Conservation (phyloP, 2,113 vertebrate genomes). For the Orthonyx spaldingii region DNA sequence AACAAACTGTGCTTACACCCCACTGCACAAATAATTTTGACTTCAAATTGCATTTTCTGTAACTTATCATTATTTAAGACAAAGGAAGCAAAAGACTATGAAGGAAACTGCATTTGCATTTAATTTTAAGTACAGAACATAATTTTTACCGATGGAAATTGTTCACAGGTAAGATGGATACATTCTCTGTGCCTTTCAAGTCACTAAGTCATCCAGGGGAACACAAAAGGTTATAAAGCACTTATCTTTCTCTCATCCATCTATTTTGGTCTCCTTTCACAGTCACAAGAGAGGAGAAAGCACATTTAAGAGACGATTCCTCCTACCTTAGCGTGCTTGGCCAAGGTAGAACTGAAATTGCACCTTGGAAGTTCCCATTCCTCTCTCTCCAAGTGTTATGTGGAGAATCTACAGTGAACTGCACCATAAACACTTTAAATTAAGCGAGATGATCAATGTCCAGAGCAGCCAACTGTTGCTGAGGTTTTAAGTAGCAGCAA, state of each 20-base stretch:
- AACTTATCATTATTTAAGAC: neutral
- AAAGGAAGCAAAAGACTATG: neutral
- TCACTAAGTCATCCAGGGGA: neutral
- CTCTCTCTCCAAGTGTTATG: neutral
- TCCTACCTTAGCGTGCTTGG: neutral
- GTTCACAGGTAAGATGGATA: neutral
- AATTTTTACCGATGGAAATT: neutral
- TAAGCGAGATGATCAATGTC: slow-evolving; percentile 1
- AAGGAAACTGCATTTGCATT: neutral
- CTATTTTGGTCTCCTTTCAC: neutral
- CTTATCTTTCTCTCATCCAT: neutral
- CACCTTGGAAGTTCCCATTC: neutral
- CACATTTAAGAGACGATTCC: neutral
- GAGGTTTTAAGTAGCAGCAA: neutral
- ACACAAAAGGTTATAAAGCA: neutral
- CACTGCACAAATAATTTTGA: neutral
- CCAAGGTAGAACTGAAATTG: neutral
- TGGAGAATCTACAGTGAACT: neutral
- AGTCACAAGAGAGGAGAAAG: neutral
- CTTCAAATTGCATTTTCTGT: neutral
- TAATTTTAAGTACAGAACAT: neutral
- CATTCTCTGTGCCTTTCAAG: neutral
- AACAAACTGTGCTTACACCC: neutral
- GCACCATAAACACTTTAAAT: neutral
- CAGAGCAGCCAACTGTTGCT: neutral